Evolutionary conservation across 2,797 vertebrate species (phyloP).

Genomic region (Hybognathus amarus): DNA sequence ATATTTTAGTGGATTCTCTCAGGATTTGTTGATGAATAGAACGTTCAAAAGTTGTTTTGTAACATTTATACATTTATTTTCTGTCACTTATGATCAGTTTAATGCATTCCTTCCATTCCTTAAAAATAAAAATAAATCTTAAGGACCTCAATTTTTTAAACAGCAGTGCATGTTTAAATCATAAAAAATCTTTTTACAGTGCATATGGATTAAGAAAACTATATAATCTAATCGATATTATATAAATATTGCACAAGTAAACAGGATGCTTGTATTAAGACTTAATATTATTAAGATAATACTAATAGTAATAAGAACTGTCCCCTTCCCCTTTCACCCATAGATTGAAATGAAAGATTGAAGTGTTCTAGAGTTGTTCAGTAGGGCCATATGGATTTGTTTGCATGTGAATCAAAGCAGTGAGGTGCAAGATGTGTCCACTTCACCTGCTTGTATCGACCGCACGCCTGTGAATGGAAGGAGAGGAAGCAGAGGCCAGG

Average conservation of each 20-base stretch:
- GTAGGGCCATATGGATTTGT: constrained; percentile 36
- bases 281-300: neutral
- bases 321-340: constrained; percentile 14
- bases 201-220: neutral
- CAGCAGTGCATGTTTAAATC: neutral
- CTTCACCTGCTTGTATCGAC: constrained; percentile 37
- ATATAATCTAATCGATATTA: neutral
- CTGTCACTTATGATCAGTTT: neutral
- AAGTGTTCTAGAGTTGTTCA: neutral
- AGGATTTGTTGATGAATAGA: neutral
- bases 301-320: neutral
- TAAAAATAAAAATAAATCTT: too few relatives aligned
- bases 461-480: constrained; percentile 2
- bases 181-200: accelerated
- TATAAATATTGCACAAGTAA: neutral
- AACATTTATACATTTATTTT: neutral
- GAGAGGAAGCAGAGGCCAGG: constrained; percentile 41
- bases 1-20: neutral
- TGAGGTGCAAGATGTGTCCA: constrained; percentile 30
- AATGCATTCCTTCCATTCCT: neutral
- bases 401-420: constrained; percentile 26
- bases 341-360: constrained; percentile 1
- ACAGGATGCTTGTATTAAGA: neutral
- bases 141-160: neutral
- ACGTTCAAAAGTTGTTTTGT: neutral